Evolutionary conservation across 2,113 vertebrate species (phyloP).

Genomic region (Pelodiscus sinensis): DNA sequence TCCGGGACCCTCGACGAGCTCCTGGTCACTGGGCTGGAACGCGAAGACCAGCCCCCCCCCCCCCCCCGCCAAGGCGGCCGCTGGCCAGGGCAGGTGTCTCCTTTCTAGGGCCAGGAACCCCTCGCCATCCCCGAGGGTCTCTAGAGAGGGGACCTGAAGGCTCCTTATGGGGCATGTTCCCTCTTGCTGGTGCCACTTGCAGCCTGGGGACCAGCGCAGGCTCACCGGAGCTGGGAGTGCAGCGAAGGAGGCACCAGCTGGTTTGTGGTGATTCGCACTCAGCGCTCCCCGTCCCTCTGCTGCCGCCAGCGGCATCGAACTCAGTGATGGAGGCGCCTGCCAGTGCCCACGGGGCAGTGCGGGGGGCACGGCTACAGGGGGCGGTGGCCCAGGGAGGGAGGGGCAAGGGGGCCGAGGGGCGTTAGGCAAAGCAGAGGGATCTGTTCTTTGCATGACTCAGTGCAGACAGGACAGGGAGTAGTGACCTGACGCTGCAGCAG

Average conservation of each 20-base stretch:
- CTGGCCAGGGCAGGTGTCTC: too few species aligned
- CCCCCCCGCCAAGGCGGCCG: too few species aligned
- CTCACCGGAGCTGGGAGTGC: background rate
- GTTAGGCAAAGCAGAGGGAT: background rate
- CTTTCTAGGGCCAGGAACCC: too few species aligned
- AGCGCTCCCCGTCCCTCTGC: background rate
- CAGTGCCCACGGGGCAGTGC: background rate
- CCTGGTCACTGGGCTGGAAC: too few species aligned
- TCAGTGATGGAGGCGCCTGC: background rate
- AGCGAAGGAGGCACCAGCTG: background rate
- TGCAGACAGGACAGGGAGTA: background rate
- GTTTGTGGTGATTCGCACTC: background rate
- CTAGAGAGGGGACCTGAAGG: background rate
- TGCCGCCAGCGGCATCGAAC: background rate
- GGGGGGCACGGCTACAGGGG: background rate
- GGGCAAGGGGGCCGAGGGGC: background rate
- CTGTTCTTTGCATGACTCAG: background rate
- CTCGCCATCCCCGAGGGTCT: background rate
- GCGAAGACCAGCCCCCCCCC: too few species aligned
- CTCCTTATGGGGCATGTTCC: background rate
- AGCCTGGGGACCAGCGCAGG: background rate
- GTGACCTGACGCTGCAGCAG: background rate
- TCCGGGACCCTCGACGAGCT: too few species aligned
- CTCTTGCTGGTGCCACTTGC: background rate
- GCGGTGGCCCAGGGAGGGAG: background rate